Percentiles rank a stretch among this genome's conserved stretches.
phyloP scores from a whole-genome alignment of 2,797 vertebrate species.

The Poeciliopsis presidionis region DNA sequence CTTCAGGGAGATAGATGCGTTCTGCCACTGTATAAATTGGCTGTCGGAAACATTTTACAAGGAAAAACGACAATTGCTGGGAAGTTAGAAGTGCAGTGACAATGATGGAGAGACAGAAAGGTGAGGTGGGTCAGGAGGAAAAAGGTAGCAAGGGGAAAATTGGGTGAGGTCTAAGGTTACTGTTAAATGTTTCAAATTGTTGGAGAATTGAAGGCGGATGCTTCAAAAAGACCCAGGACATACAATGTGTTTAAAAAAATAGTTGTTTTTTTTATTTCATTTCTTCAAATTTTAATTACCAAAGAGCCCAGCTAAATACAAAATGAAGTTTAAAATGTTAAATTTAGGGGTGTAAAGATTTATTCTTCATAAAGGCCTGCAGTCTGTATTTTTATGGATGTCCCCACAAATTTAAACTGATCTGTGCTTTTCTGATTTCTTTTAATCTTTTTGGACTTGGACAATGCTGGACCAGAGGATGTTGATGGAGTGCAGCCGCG shows the following conservation, averaged over 20 bases:
- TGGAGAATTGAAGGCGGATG: conserved; percentile 10
- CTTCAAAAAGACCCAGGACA: conserved; percentile 32
- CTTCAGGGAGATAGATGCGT: conserved; percentile 69
- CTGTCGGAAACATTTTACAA: conserved; percentile 69
- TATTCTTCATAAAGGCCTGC: too few relatives aligned
- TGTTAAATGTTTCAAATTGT: conserved; percentile 55
- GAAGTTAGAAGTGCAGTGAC: conserved; percentile 57
- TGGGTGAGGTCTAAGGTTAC: conserved; percentile 41
- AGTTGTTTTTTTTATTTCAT: neutral
- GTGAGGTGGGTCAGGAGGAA: conserved; percentile 45
- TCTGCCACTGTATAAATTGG: conserved; percentile 76
- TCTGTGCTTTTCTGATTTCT: too few relatives aligned
- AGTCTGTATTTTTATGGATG: too few relatives aligned
- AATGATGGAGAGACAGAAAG: conserved; percentile 62
- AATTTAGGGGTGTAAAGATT: too few relatives aligned
- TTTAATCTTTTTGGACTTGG: too few relatives aligned
- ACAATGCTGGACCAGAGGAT: too few relatives aligned
- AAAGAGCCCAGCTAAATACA: neutral
- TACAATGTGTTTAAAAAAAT: neutral
- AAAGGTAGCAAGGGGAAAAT: conserved; percentile 31
- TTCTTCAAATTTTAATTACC: neutral
- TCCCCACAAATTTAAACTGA: too few relatives aligned
- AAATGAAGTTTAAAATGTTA: neutral
- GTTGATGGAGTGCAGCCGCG: too few relatives aligned
- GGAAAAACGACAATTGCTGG: conserved; percentile 49